Base-by-base conservation (phyloP, 2,113 vertebrate genomes). In the Rhea americana region DNA sequence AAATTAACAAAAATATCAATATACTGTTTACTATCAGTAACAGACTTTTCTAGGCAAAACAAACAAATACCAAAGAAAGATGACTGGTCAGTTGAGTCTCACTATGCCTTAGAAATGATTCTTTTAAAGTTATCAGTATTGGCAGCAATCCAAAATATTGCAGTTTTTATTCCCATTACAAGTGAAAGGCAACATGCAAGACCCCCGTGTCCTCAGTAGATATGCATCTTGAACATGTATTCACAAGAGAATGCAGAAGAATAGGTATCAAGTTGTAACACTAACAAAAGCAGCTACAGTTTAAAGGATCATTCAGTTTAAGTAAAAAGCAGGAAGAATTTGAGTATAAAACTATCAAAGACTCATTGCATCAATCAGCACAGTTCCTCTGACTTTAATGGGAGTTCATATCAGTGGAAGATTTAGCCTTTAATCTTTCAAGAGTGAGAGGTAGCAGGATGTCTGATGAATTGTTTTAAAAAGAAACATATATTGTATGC, bases 241-340 rank as follows among this genome's bases (percentile, higher is more conserved):
- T 90, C 82, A 59, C 55, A 25, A 32, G 67, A 70, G 45, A 80
- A 48, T 8, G 37, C 85, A 75, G 45, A 43, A 72, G 48, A 79
- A 90, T 51, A 90, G 87, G 66, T 82, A 85, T 51, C 39, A 67
- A 39, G 39, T 91, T 92, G 59, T 72, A 87, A 85, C 55, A 55
- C 4, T 72, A 82, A 53, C 67, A 66, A 74, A 90, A 21, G 45
- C 45, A 85, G 24, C 55, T 80, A 45, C 32, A 77, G 65, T 51
- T 93, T 83, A 79, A 94, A 71, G 59, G 82, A 70, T 92, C 73
- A 47, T 32, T 82, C 0, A 9, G 41, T 82, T 86, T 76, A 79
- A 92, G 89, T 41, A 75, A 92, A 89, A 85, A 89, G 35, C 53
- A 76, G 77, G 56, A 86, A 47, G 78, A 89, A 77, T 56, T 70